Percentiles rank a stretch among this genome's conserved stretches.
Conservation (phyloP, 2,113 vertebrate species). For the Poeciliopsis turrubarensis region DNA sequence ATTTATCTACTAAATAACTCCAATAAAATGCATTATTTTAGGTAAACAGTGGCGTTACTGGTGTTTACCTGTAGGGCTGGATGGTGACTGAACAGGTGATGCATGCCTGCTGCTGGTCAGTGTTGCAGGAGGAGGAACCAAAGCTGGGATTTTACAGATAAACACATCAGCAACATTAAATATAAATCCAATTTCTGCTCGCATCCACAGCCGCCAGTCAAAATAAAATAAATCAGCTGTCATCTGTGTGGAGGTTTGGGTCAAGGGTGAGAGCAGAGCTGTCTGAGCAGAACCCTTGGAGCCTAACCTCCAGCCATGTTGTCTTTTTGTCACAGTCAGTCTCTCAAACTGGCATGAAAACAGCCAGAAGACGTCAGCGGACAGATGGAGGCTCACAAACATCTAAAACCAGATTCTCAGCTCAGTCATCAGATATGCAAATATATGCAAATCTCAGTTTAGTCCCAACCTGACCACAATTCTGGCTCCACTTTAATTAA, state of each 20-base stretch:
- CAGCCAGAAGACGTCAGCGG: background rate
- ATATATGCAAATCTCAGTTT: slow-evolving; percentile 43
- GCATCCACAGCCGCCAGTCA: background rate
- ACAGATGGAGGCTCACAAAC: background rate
- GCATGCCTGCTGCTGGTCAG: slow-evolving; percentile 36
- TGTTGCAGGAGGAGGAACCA: slow-evolving; percentile 47
- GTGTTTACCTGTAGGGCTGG: slow-evolving; percentile 64
- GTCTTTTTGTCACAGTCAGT: background rate
- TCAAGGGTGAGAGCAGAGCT: slow-evolving; percentile 12
- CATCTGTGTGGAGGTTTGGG: background rate
- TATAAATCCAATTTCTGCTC: slow-evolving; percentile 7
- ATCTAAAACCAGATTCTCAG: background rate
- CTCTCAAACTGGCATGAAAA: slow-evolving; percentile 11
- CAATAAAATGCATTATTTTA: background rate
- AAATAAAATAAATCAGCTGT: slow-evolving; percentile 22
- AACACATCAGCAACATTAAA: slow-evolving; percentile 24
- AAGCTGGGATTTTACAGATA: slow-evolving; percentile 36
- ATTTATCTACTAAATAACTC: background rate
- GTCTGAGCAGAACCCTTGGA: background rate
- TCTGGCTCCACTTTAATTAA: slow-evolving; percentile 1
- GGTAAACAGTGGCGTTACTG: background rate
- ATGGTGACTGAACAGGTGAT: slow-evolving; percentile 54
- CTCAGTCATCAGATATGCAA: slow-evolving; percentile 22
- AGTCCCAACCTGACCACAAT: background rate
- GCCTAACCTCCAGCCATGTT: slow-evolving; percentile 2